These are phyloP conservation scores for Lethenteron reissneri DNA, from an alignment of 2,113 vertebrate species.

Conservation along the genomic window DNA sequence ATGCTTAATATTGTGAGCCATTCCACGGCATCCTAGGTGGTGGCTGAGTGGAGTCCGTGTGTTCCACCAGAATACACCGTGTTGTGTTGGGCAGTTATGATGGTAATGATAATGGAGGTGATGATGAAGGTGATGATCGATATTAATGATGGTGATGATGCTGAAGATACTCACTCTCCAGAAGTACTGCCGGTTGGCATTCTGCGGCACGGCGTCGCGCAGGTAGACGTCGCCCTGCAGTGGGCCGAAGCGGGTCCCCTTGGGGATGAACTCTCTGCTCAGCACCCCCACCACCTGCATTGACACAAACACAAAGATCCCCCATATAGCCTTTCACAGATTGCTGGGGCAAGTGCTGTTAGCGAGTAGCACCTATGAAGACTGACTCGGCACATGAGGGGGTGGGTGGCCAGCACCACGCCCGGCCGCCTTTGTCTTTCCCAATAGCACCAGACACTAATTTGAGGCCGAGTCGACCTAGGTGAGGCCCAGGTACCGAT, in stretches of 20 bases:
- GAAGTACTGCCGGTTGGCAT: conserved; percentile 32
- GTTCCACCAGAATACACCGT: too few relatives aligned
- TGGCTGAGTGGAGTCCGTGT: too few relatives aligned
- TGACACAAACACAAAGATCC: conserved; percentile 7
- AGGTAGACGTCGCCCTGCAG: conserved; percentile 29
- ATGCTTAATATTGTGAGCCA: too few relatives aligned
- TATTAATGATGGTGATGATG: too few relatives aligned
- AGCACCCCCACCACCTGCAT: conserved; percentile 32
- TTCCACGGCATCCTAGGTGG: too few relatives aligned
- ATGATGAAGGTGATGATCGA: too few relatives aligned
- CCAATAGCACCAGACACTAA: neutral
- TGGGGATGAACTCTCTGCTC: conserved; percentile 37
- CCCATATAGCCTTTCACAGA: neutral
- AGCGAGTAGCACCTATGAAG: neutral
- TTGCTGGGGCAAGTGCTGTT: neutral
- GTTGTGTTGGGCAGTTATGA: too few relatives aligned
- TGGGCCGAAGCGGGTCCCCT: conserved; percentile 32
- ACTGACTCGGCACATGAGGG: neutral
- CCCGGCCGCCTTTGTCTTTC: neutral
- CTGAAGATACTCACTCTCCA: conserved; percentile 28
- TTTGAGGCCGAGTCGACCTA: too few relatives aligned
- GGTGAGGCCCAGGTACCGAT: too few relatives aligned
- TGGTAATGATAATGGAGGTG: too few relatives aligned
- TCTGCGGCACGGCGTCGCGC: conserved; percentile 31
- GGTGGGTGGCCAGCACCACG: neutral